phyloP scores from a whole-genome alignment of 2,888 invertebrate species.

The Dolichomitus sp. region DNA sequence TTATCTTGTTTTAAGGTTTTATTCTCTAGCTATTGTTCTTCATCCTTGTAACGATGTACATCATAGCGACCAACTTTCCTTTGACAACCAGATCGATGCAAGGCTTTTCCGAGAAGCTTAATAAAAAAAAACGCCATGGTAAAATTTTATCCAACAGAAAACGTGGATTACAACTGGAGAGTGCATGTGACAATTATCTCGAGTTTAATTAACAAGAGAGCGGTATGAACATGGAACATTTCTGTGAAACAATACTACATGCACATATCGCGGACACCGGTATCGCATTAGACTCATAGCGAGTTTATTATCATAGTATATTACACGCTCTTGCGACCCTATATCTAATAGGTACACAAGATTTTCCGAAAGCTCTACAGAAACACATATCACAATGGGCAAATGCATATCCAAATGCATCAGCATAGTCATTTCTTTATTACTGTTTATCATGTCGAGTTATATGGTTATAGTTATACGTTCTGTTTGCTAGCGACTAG shows the following conservation, averaged over 20 bases:
- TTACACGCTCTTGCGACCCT: not conserved
- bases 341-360: not conserved
- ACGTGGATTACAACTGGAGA: not conserved
- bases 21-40: no score
- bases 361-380: not conserved
- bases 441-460: slow-evolving; percentile 12
- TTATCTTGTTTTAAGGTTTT: no score
- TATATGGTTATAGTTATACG: not conserved
- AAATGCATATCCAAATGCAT: no score
- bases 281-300: slow-evolving; percentile 9
- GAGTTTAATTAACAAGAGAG: slow-evolving; percentile 31
- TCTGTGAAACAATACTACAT: not conserved
- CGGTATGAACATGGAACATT: no score
- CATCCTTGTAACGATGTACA: no score
- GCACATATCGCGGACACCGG: not conserved
- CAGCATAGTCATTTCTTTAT: not conserved
- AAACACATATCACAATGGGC: not conserved
- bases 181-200: slow-evolving; percentile 11
- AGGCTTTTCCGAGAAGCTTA: no score
- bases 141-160: not conserved
- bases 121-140: not conserved
- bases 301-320: slow-evolving; percentile 28
- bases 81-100: no score
- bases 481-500: slow-evolving; percentile 5
- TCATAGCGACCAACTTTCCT: no score